Evolutionary conservation across 2,113 vertebrate species (phyloP).

Genomic region (Melozone crissalis): DNA sequence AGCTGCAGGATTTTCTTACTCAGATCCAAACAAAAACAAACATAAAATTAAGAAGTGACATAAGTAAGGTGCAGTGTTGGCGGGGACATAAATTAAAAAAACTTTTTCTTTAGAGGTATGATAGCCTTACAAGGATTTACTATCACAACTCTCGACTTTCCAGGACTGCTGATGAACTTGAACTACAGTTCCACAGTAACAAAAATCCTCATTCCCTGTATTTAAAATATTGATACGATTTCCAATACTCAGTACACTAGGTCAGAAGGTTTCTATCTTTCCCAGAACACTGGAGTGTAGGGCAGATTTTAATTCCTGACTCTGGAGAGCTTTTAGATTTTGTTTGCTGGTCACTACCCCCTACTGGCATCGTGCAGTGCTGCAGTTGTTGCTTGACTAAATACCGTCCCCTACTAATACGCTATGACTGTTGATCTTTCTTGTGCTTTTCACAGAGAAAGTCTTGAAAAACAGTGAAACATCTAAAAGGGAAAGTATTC

Average conservation of each 20-base stretch:
- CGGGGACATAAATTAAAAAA: no score
- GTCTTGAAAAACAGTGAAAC: neutral
- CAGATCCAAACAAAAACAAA: no score
- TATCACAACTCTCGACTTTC: no score
- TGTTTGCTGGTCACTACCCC: conserved; percentile 14
- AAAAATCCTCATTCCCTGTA: no score
- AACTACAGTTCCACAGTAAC: no score
- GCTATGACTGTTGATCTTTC: neutral
- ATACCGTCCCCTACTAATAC: fast-evolving
- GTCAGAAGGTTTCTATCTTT: neutral
- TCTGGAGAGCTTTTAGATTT: neutral
- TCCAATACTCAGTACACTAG: neutral
- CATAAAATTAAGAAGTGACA: no score
- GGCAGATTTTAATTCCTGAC: neutral
- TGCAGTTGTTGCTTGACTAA: neutral
- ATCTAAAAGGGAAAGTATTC: neutral
- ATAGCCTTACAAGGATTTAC: no score
- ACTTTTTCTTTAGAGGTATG: no score
- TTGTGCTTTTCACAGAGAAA: neutral
- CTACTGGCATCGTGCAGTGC: neutral
- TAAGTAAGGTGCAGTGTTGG: no score
- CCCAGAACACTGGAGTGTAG: neutral
- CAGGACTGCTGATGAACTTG: no score
- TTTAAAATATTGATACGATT: neutral
- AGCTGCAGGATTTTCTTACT: no score